Base-by-base conservation (phyloP, 2,888 invertebrate species). In the Ormyrus rosae region DNA sequence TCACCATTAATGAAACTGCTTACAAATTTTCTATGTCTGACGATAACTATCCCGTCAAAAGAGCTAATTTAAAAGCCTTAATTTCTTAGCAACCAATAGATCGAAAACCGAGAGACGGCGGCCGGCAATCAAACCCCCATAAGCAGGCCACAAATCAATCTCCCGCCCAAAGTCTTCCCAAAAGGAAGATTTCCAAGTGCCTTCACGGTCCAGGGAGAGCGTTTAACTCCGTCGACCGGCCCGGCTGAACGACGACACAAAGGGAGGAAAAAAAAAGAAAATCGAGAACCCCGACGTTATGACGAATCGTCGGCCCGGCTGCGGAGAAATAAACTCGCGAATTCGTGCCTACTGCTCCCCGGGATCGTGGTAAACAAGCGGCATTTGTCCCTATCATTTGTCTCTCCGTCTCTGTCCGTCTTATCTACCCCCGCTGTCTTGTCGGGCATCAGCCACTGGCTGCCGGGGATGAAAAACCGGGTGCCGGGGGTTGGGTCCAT, bases 341-440 rank as follows among this genome's bases (percentile, higher is more conserved):
- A 63, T 45, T 53, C 53, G 53, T 53, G 53, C 72, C n/a, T n/a
- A n/a, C n/a, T n/a, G n/a, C n/a, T 64, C 6, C n/a, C 10, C 11
- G 48, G n/a, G 64, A n/a, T n/a, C 8, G 50, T 55, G 53, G 65
- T 53, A 71, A 71, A 67, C 60, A 78, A 78, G 53, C 78, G 53
- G 11, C 69, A 70, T 78, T 78, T 72, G 78, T 69, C 76, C 76
- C 72, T 67, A 78, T 72, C 78, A 78, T 78, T 78, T 78, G 72
- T 78, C 78, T 70, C 70, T 46, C 56, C n/a, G 48, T 51, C 5
- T 69, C 61, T 74, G n/a, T 48, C 45, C 56, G 9, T 48, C 53
- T 58, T 72, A 51, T 72, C 74, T 65, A 56, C n/a, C 65, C 65
- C 65, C 58, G 19, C n/a, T 0, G 68, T 45, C 11, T 10, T 55